phyloP scores from a whole-genome alignment of 2,797 vertebrate genomes.

The Gymnopithys bicolor region DNA sequence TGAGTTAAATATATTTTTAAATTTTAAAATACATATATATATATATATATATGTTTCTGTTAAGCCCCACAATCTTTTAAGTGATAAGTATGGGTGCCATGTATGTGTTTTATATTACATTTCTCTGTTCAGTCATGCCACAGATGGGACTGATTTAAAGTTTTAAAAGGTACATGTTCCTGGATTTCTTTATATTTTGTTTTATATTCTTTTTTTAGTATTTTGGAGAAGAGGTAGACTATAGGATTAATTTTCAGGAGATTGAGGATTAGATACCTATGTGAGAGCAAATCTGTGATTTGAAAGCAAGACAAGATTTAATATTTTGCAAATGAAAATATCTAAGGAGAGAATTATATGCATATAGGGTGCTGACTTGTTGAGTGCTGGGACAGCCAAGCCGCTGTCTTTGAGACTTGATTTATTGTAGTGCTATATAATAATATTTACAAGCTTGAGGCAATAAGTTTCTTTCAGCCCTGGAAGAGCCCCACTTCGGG shows the following conservation, averaged over 20 bases:
- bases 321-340: slow-evolving; percentile 41
- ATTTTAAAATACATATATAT: background rate
- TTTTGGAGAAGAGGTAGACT: slow-evolving; percentile 15
- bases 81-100: background rate
- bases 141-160: slow-evolving; percentile 66
- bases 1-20: background rate
- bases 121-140: background rate
- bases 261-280: slow-evolving; percentile 51
- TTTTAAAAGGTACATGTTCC: slow-evolving; percentile 49
- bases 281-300: slow-evolving; percentile 55
- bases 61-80: background rate
- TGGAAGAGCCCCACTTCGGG: background rate
- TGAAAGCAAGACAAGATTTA: slow-evolving; percentile 22
- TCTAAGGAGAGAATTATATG: slow-evolving; percentile 3
- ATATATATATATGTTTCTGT: background rate
- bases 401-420: slow-evolving; percentile 8
- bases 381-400: slow-evolving; percentile 31
- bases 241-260: slow-evolving; percentile 53
- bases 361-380: slow-evolving; percentile 40
- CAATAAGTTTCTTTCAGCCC: background rate
- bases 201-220: slow-evolving; percentile 55
- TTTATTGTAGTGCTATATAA: background rate
- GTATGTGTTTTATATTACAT: slow-evolving; percentile 51
- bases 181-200: slow-evolving; percentile 45
- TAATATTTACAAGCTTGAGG: background rate